Evolutionary conservation across 1,140 invertebrate species (phyloP), one percentile per base, ranked within the genome.

Genomic region (Cherax quadricarinatus): DNA sequence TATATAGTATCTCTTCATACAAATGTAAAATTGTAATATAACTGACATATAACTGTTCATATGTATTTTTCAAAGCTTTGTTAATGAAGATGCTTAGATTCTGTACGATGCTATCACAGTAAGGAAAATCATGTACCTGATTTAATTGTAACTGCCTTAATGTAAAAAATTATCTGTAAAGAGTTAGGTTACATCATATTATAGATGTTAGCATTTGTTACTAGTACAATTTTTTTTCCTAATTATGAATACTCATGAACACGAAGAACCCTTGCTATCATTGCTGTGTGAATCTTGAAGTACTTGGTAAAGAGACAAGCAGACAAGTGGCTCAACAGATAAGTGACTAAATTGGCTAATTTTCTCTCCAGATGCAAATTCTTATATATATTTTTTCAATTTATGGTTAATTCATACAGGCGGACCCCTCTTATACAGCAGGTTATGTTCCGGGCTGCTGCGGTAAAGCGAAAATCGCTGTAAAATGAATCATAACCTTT

Each of bases 81-180:
- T 30, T 75, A 3, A 75, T 75, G 21, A 30, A 30, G 30, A 82
- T 51, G n/a, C 16, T 60, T 57, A 60, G 24, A 83, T 60, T 82
- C 81, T 24, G 24, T 83, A 24, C 57, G 24, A 60, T 24, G 49
- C 21, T 83, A 57, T 66, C 14, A 66, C 2, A 16, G 5, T 66
- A 18, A 83, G n/a, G 81, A 75, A 83, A 24, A 57, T 60, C 57
- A 83, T 83, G 81, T 83, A 83, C 81, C 81, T 83, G 81, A 83
- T 51, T 24, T 83, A 83, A 83, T 83, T 83, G 53, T 83, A 21
- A 83, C 57, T 83, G 81, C 81, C 48, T 60, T 24, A 60, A 30
- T 60, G 16, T 53, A 83, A 41, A 41, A 41, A 57, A 57, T 24
- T 51, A 6, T 60, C 57, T 30, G 24, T 30, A 16, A 16, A 9